Percentiles rank a stretch among this genome's conserved stretches.
Evolutionary conservation across 2,797 vertebrate species (phyloP).

Genomic region (Meda fulgida): DNA sequence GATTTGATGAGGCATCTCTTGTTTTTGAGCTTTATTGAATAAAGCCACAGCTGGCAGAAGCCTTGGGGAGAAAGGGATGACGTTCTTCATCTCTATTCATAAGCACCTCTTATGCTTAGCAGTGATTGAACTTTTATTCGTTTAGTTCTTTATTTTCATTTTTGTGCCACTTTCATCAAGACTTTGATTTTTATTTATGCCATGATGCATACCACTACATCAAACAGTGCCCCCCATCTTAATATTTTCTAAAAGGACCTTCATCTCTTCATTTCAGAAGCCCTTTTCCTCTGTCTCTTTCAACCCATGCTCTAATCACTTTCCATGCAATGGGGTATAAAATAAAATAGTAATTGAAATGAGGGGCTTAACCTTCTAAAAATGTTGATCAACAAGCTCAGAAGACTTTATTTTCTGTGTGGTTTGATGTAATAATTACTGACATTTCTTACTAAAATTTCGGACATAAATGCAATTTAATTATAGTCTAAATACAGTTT

Average conservation of each 20-base stretch:
- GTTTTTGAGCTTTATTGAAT: constrained; percentile 35
- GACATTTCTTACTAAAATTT: background rate
- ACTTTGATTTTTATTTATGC: constrained; percentile 34
- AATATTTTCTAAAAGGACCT: constrained; percentile 27
- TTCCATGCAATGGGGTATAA: background rate
- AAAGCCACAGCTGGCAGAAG: constrained; percentile 29
- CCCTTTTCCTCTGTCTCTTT: background rate
- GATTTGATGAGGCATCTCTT: constrained; percentile 31
- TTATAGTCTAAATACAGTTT: background rate
- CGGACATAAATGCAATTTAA: background rate
- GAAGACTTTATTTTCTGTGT: background rate
- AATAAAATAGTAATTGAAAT: background rate
- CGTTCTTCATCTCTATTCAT: constrained; percentile 32
- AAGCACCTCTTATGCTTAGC: constrained; percentile 14
- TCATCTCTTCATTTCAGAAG: constrained; percentile 12
- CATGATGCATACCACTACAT: constrained; percentile 27
- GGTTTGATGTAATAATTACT: background rate
- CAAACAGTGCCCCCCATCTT: constrained; percentile 14
- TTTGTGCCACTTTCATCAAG: constrained; percentile 22
- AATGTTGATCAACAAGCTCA: background rate
- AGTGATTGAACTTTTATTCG: constrained; percentile 31
- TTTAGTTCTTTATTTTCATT: constrained; percentile 22
- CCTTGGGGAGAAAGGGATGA: background rate
- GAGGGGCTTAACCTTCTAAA: background rate
- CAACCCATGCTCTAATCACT: background rate